Evolutionary conservation across 2,797 vertebrate genomes (phyloP).

Genomic region (Falco peregrinus): DNA sequence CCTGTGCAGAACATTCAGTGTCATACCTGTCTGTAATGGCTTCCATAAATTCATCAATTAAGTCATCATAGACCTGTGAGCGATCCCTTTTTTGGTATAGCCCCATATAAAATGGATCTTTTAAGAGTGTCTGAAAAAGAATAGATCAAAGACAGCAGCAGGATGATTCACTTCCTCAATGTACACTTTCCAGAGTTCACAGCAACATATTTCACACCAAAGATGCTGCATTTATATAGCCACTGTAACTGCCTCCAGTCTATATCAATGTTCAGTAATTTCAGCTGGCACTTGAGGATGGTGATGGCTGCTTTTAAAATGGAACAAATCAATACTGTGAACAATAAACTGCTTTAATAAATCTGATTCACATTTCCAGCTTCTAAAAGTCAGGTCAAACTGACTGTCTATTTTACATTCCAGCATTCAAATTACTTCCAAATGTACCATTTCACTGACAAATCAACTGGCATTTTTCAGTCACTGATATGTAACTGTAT

Average conservation of each 20-base stretch:
- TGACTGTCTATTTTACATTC: background rate
- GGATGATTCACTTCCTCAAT: background rate
- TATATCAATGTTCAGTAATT: rapidly evolving
- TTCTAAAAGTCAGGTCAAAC: background rate
- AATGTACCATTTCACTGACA: background rate
- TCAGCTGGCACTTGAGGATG: background rate
- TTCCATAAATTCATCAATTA: constrained; percentile 98
- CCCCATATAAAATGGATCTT: no score
- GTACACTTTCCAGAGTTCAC: background rate
- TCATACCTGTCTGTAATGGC: constrained; percentile 90
- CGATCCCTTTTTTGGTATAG: no score
- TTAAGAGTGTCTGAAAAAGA: no score
- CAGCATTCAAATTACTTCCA: background rate
- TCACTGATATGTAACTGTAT: rapidly evolving
- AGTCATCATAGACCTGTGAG: constrained; percentile 90
- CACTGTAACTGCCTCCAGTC: background rate
- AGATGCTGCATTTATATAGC: background rate
- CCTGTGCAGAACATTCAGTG: background rate
- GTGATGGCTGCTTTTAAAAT: background rate
- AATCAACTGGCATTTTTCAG: background rate
- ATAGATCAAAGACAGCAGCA: no score
- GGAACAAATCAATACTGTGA: background rate
- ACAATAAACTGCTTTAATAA: background rate
- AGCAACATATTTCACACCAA: background rate
- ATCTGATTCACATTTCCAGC: background rate